phyloP scores from a whole-genome alignment of 2,797 vertebrate species.

The Helicolenus hilgendorfi region DNA sequence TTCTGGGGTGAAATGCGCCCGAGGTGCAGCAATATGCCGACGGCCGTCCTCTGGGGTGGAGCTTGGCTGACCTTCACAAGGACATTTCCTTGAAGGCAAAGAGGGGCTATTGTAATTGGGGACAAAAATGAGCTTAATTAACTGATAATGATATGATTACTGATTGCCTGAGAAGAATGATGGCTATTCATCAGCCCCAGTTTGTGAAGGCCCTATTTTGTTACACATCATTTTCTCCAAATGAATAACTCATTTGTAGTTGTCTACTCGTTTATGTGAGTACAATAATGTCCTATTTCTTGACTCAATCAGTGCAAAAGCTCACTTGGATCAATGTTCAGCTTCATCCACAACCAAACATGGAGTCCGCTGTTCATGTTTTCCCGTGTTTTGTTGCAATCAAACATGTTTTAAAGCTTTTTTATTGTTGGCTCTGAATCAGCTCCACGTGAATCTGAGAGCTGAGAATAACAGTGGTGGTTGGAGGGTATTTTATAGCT shows the following conservation, averaged over 20 bases:
- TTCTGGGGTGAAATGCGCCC: constrained; percentile 55
- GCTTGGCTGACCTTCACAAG: constrained; percentile 82
- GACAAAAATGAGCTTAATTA: constrained; percentile 65
- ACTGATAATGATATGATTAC: constrained; percentile 67
- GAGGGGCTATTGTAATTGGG: constrained; percentile 56
- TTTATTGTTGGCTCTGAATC: not conserved
- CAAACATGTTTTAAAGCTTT: not conserved
- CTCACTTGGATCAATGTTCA: not conserved
- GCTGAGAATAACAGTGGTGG: constrained; percentile 63
- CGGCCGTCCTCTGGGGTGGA: constrained; percentile 49
- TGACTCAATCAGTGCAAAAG: not conserved
- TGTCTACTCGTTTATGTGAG: not conserved
- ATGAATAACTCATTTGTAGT: constrained; percentile 20
- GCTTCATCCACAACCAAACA: not conserved
- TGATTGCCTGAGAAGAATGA: constrained; percentile 40
- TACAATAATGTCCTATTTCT: not conserved
- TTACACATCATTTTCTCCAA: not conserved
- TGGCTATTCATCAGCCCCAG: constrained; percentile 43
- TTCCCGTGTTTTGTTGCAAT: not conserved
- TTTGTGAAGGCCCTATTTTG: constrained; percentile 16
- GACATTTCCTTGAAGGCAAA: constrained; percentile 72
- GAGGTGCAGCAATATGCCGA: constrained; percentile 69
- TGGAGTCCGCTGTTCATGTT: not conserved
- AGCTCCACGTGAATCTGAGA: not conserved
- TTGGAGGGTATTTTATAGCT: constrained; percentile 57